These are phyloP conservation scores for Drosophila subobscura DNA, from an alignment of 1,140 invertebrate genomes.

Conservation along the genomic window DNA sequence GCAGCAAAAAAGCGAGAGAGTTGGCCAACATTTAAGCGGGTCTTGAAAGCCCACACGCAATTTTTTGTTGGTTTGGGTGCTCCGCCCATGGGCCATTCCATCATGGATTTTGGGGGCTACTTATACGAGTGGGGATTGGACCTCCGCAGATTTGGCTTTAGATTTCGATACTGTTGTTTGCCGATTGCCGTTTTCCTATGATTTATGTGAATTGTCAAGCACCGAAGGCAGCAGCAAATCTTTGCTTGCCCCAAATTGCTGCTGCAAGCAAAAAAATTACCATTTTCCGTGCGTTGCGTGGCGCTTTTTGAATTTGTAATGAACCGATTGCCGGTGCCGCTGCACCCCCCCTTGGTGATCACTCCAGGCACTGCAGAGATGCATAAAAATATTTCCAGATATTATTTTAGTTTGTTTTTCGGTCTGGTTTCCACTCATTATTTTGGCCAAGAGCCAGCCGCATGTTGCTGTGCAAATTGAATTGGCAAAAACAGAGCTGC, in stretches of 20 bases:
- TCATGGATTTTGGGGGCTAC: no score
- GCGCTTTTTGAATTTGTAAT: constrained; percentile 66
- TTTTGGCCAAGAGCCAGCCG: constrained; percentile 57
- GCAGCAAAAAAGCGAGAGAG: constrained; percentile 14
- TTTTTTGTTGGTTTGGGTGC: constrained; percentile 10
- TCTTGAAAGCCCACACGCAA: constrained; percentile 30
- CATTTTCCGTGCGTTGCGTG: constrained; percentile 54
- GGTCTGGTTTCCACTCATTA: constrained; percentile 31
- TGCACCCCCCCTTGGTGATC: not conserved
- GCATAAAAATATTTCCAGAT: constrained; percentile 60
- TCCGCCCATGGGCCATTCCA: no score
- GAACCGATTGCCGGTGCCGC: constrained; percentile 11
- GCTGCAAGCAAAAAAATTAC: constrained; percentile 31
- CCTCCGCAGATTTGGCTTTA: constrained; percentile 10
- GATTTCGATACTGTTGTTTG: constrained; percentile 39
- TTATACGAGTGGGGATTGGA: not conserved
- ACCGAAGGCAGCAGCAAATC: constrained; percentile 55
- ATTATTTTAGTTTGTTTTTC: constrained; percentile 39
- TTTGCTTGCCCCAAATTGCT: constrained; percentile 68
- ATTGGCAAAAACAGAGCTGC: constrained; percentile 11
- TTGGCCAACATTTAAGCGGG: constrained; percentile 10
- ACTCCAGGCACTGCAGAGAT: constrained; percentile 37
- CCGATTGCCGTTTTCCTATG: constrained; percentile 40
- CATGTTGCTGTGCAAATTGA: constrained; percentile 35
- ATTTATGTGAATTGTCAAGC: constrained; percentile 45